A percentile compares a stretch with the other conserved stretches of the same genome.
Evolutionary conservation across 2,888 invertebrate genomes (phyloP).

Genomic region (Rhagonycha lutea): DNA sequence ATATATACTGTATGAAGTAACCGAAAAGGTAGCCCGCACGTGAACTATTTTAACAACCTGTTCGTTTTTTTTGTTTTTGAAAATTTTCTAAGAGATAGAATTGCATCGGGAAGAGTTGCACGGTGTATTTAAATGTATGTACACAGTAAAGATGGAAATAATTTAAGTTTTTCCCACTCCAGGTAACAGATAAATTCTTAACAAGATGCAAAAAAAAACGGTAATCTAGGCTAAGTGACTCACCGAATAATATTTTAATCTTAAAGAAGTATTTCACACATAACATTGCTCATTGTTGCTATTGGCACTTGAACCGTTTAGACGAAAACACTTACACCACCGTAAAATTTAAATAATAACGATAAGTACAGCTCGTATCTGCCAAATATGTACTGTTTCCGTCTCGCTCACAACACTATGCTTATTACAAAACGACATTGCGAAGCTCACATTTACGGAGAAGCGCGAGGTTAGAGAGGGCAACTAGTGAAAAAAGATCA

Average conservation of each 20-base stretch:
- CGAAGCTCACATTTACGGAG: constrained; percentile 13
- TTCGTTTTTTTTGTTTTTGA: constrained; percentile 5
- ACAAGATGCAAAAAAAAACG: constrained; percentile 20
- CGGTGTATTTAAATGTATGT: not conserved
- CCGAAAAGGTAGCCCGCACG: not conserved
- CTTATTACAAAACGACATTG: constrained; percentile 18
- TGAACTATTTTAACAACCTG: constrained; percentile 25
- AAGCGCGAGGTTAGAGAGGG: constrained; percentile 8
- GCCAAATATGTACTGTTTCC: constrained; percentile 49
- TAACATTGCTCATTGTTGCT: constrained; percentile 42
- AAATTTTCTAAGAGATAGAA: not conserved
- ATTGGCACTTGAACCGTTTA: constrained; percentile 41
- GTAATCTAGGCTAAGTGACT: constrained; percentile 30
- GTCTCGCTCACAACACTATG: constrained; percentile 43
- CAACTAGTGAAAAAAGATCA: constrained; percentile 4
- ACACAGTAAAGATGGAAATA: not conserved
- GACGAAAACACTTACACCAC: constrained; percentile 40
- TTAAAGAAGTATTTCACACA: constrained; percentile 34
- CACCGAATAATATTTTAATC: constrained; percentile 38
- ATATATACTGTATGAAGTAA: not conserved
- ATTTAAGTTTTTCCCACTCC: not conserved
- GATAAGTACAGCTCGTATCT: constrained; percentile 45
- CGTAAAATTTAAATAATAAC: constrained; percentile 44
- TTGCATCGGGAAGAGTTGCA: not conserved
- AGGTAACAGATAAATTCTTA: constrained; percentile 21